These are phyloP conservation scores for Chalcis sispes DNA, from an alignment of 2,888 invertebrate species.

Conservation along the genomic window DNA sequence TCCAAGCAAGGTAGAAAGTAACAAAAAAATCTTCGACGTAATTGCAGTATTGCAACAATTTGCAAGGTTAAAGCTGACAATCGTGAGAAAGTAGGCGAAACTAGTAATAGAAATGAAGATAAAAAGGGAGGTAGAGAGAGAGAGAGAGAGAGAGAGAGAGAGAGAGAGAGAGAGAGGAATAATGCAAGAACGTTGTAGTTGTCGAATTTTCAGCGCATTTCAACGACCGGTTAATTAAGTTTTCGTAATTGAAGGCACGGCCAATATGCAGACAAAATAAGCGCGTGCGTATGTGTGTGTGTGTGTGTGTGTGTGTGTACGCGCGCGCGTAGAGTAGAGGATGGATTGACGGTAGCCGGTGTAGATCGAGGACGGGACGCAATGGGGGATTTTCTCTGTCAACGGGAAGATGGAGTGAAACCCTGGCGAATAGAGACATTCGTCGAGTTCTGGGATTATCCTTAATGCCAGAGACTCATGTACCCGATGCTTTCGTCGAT, in stretches of 20 bases:
- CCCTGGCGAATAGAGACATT: slow-evolving; percentile 73
- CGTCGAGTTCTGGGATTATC: slow-evolving; percentile 65
- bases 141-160: slow-evolving; percentile 5
- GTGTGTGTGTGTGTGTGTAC: background rate
- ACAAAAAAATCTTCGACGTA: slow-evolving; percentile 25
- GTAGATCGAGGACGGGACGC: background rate
- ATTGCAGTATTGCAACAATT: background rate
- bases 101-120: background rate
- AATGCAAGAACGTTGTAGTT: too few relatives aligned
- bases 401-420: slow-evolving; percentile 76
- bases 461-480: slow-evolving; percentile 54
- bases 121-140: background rate
- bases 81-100: slow-evolving; percentile 2
- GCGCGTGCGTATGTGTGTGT: background rate
- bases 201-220: too few relatives aligned
- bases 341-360: background rate
- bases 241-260: too few relatives aligned
- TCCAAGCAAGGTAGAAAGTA: too few relatives aligned
- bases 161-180: background rate
- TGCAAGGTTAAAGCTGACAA: background rate
- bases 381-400: slow-evolving; percentile 74
- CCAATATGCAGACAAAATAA: background rate
- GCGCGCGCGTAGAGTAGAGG: background rate
- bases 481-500: slow-evolving; percentile 7
- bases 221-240: too few relatives aligned